Evolutionary conservation across 1,140 invertebrate genomes (phyloP).

Genomic region (Colletes gigas): DNA sequence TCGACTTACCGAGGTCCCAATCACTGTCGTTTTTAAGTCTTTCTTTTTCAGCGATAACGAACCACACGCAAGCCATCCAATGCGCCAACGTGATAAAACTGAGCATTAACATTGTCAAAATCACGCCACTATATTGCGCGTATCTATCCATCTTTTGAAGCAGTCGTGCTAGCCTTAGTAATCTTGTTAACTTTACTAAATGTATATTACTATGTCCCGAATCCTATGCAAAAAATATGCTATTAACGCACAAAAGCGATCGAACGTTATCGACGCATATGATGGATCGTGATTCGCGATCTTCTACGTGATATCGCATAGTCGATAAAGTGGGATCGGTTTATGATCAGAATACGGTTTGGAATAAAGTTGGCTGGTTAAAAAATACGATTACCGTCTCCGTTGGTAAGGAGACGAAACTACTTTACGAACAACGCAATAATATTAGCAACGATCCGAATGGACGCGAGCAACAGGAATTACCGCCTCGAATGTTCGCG

Average conservation of each 20-base stretch:
- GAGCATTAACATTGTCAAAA: constrained; percentile 96
- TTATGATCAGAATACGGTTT: too few relatives aligned
- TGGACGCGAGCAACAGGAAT: background rate
- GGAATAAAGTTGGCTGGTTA: too few relatives aligned
- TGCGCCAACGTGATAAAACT: constrained; percentile 98
- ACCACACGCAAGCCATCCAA: constrained; percentile 99
- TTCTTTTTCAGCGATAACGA: constrained; percentile 97
- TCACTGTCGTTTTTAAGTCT: constrained; percentile 85
- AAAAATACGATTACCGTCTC: too few relatives aligned
- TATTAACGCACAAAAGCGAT: background rate
- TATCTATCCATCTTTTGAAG: constrained; percentile 98
- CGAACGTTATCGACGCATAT: background rate
- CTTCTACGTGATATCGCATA: background rate
- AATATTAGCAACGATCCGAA: background rate
- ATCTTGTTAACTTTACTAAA: constrained; percentile 96
- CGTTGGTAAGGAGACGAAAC: too few relatives aligned
- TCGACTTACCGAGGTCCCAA: constrained; percentile 88
- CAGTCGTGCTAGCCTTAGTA: constrained; percentile 94
- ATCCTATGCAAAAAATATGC: constrained; percentile 80
- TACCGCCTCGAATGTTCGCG: background rate
- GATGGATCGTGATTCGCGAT: background rate
- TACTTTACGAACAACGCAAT: too few relatives aligned
- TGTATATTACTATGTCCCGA: constrained; percentile 91
- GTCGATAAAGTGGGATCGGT: too few relatives aligned
- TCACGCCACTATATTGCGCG: constrained; percentile 98